Evolutionary conservation across 2,797 vertebrate genomes (phyloP), one percentile per base, ranked within the genome.

Genomic region (Meriones psammophilus): DNA sequence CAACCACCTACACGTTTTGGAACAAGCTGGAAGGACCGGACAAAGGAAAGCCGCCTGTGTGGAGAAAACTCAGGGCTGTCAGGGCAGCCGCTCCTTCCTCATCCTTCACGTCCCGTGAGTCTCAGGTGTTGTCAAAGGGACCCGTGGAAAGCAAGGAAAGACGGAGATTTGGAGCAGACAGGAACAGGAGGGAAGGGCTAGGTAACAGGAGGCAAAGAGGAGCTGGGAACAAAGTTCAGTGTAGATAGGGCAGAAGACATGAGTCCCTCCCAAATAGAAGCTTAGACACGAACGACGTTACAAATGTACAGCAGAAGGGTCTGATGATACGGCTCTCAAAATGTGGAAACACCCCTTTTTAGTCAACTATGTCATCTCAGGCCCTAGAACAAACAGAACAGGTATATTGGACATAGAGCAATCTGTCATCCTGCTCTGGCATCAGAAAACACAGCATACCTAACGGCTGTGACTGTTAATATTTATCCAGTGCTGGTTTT

Each of bases 281-380:
- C 60, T 94, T 69, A 69, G 46, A 87, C 28, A 69, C 6, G 54
- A 97, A 87, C n/a, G 69, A 46, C 71, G 60, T 28, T 76, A 94
- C 42, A 80, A 89, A 84, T 1, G 18, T 26, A 62, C 22, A 58
- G 54, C 17, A 88, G 69, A 60, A 58, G 12, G 33, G 28, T 18
- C 30, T 73, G 66, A 17, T 24, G 80, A 76, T 26, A 83, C 46
- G 30, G 0, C 28, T 26, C 42, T 77, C 46, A 39, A 77, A 46
- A 6, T 30, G 22, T 36, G 58, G 68, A 94, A 81, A 71, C 17
- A 33, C 10, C 68, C 5, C 30, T 33, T 81, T 86, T 94, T 78
- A 74, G 71, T 88, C 30, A 90, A 73, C 17, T 50, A 46, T 92
- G 60, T 9, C 54, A 94, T 76, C 89, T 79, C 89, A 73, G 56